Conservation (phyloP, 2,113 vertebrate species). For the Paradoxurus hermaphroditus region DNA sequence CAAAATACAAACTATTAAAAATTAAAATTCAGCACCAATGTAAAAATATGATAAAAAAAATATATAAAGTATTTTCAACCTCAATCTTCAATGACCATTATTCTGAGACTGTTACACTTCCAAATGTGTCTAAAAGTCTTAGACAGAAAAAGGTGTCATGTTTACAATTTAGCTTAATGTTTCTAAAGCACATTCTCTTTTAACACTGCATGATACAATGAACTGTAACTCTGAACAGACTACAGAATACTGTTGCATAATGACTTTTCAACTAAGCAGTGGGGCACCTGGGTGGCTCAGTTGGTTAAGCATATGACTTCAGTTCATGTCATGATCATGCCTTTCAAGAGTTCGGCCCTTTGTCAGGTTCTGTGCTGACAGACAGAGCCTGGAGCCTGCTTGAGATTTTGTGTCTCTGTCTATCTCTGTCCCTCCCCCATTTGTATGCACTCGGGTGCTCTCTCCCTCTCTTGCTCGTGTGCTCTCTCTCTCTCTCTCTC, state of each 20-base stretch:
- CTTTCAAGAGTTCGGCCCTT: too few species aligned
- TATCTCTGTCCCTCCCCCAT: too few species aligned
- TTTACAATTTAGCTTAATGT: constrained; percentile 35
- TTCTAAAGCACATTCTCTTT: constrained; percentile 48
- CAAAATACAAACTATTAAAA: constrained; percentile 53
- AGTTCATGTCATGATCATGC: too few species aligned
- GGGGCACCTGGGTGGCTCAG: too few species aligned
- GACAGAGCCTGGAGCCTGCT: too few species aligned
- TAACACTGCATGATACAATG: constrained; percentile 23
- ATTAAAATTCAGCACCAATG: constrained; percentile 28
- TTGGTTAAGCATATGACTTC: too few species aligned
- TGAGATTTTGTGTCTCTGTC: too few species aligned
- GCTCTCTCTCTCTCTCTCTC: too few species aligned
- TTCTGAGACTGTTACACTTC: neutral
- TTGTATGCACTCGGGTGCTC: too few species aligned
- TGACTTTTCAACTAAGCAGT: neutral
- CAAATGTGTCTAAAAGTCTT: constrained; percentile 23
- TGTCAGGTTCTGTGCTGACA: too few species aligned
- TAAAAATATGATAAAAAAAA: constrained; percentile 31
- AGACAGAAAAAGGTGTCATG: neutral
- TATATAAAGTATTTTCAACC: neutral
- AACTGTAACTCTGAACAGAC: constrained; percentile 12
- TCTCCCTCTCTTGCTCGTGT: too few species aligned
- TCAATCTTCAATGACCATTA: constrained; percentile 19
- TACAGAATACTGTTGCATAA: neutral